These are phyloP conservation scores for Monochamus alternatus DNA, from an alignment of 2,888 invertebrate species.

Conservation along the genomic window DNA sequence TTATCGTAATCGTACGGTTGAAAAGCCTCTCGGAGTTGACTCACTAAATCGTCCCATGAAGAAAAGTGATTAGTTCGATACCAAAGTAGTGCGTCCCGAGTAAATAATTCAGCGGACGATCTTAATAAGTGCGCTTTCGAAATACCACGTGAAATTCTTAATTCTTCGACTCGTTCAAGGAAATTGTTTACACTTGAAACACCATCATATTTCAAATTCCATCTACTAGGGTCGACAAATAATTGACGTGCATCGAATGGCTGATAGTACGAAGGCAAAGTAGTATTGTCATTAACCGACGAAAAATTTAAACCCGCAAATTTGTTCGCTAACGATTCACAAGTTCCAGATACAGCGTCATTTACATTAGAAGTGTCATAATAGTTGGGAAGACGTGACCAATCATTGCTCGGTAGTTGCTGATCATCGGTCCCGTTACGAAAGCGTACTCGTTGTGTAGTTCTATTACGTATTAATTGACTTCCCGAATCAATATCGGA, in stretches of 20 bases:
- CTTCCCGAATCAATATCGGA: not conserved
- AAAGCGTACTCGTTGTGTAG: not conserved
- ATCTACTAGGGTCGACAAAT: conserved; percentile 9
- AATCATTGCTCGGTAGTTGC: not conserved
- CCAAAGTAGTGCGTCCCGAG: conserved; percentile 24
- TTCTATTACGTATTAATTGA: not conserved
- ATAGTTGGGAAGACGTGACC: not conserved
- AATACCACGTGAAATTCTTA: not conserved
- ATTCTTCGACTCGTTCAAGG: conserved; percentile 24
- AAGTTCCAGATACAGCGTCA: not conserved
- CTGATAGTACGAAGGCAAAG: not conserved
- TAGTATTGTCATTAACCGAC: not conserved
- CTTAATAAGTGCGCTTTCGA: too few relatives aligned
- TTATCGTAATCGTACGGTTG: too few relatives aligned
- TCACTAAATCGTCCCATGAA: conserved; percentile 28
- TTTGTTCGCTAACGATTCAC: not conserved
- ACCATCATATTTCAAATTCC: conserved; percentile 18
- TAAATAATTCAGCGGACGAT: too few relatives aligned
- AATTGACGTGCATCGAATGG: not conserved
- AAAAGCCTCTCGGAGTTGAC: not conserved
- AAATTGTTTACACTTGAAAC: conserved; percentile 5
- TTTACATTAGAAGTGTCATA: not conserved
- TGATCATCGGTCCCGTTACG: not conserved
- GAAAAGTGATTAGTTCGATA: conserved; percentile 23
- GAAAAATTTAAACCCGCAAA: too few relatives aligned